phyloP scores from a whole-genome alignment of 2,888 invertebrate species.

The Ceratothoa steindachneri region DNA sequence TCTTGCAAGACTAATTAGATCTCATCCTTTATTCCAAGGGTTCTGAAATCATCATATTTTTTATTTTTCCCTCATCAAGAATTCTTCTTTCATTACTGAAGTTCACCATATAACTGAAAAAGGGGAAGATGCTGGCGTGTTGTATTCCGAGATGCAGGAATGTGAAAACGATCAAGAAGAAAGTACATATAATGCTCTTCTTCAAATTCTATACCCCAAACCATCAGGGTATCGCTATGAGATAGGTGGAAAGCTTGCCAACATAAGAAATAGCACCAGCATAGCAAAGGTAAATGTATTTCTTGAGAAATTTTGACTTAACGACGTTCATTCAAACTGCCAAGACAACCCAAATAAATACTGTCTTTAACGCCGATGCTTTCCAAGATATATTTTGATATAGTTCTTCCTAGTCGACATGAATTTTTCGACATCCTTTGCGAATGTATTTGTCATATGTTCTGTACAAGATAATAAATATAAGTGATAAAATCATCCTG shows the following conservation, averaged over 20 bases:
- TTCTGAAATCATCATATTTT: too few relatives aligned
- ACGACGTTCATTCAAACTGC: too few relatives aligned
- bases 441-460: too few relatives aligned
- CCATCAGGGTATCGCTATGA: slow-evolving; percentile 77
- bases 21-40: too few relatives aligned
- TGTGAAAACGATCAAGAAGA: slow-evolving; percentile 74
- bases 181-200: slow-evolving; percentile 63
- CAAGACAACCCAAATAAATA: too few relatives aligned
- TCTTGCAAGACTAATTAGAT: too few relatives aligned
- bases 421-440: too few relatives aligned
- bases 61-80: slow-evolving; percentile 51
- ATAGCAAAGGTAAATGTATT: slow-evolving; percentile 66
- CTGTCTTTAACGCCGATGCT: too few relatives aligned
- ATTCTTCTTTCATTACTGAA: slow-evolving; percentile 78
- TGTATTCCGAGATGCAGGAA: slow-evolving; percentile 94
- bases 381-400: too few relatives aligned
- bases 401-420: too few relatives aligned
- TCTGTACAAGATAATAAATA: too few relatives aligned
- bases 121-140: slow-evolving; percentile 88
- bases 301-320: not conserved
- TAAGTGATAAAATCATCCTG: too few relatives aligned
- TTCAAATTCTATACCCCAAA: slow-evolving; percentile 71
- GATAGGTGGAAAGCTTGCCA: slow-evolving; percentile 79
- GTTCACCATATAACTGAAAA: slow-evolving; percentile 88
- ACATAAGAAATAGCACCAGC: slow-evolving; percentile 73